Percentiles rank a stretch among this genome's conserved stretches.
These are phyloP conservation scores for Lapara coniferarum DNA, from an alignment of 2,888 invertebrate genomes.

Conservation along the genomic window DNA sequence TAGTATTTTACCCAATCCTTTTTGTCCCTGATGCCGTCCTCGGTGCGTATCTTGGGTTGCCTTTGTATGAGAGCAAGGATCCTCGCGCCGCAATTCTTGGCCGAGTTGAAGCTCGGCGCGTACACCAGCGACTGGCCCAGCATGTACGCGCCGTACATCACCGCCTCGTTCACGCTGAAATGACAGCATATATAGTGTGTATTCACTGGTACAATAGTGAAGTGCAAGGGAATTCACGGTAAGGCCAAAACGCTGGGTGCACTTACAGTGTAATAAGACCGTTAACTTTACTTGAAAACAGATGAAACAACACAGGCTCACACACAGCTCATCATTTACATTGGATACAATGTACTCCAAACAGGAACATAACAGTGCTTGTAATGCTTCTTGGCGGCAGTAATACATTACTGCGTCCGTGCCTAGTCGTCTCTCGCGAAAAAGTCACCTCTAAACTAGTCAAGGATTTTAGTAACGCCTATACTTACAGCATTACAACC, in stretches of 20 bases:
- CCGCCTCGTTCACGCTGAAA: slow-evolving; percentile 86
- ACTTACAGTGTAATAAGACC: too few relatives aligned
- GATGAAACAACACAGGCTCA: too few relatives aligned
- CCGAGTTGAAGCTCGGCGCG: slow-evolving; percentile 88
- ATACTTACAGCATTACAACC: slow-evolving; percentile 85
- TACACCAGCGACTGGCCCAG: slow-evolving; percentile 89
- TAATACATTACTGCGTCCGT: background rate
- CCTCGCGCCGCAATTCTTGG: slow-evolving; percentile 75
- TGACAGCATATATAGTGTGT: background rate
- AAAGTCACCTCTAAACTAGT: too few relatives aligned
- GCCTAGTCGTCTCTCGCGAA: background rate
- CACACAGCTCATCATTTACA: too few relatives aligned
- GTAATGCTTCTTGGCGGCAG: too few relatives aligned
- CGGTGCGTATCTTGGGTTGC: slow-evolving; percentile 58
- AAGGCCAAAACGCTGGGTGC: too few relatives aligned
- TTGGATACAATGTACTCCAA: too few relatives aligned
- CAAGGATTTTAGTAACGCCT: too few relatives aligned
- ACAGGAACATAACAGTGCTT: too few relatives aligned
- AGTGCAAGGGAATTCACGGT: too few relatives aligned
- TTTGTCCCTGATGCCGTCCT: slow-evolving; percentile 57
- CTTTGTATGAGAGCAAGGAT: slow-evolving; percentile 61
- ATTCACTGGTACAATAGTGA: too few relatives aligned
- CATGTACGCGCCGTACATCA: slow-evolving; percentile 91
- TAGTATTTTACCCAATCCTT: slow-evolving; percentile 61
- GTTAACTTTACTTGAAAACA: too few relatives aligned